These are phyloP conservation scores for Melanostigma gelatinosum DNA, from an alignment of 2,113 vertebrate species.

Conservation along the genomic window DNA sequence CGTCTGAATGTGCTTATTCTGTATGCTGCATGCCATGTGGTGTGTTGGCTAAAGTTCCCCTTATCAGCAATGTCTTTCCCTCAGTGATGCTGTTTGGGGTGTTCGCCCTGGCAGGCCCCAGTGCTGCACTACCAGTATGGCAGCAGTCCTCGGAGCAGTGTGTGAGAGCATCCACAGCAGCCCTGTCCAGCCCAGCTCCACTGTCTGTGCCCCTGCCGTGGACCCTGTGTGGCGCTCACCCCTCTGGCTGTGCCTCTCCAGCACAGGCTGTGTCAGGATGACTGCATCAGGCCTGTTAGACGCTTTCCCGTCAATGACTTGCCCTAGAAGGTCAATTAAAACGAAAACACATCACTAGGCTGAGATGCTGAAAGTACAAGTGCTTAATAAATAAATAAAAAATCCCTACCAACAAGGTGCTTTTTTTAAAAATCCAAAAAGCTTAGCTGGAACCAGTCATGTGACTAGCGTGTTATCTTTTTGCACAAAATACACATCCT, in stretches of 20 bases:
- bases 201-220: slow-evolving; percentile 29
- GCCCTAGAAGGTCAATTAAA: slow-evolving; percentile 83
- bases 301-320: slow-evolving; percentile 96
- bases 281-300: slow-evolving; percentile 97
- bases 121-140: slow-evolving; percentile 35
- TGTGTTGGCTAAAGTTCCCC: slow-evolving; percentile 50
- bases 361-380: not conserved
- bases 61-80: slow-evolving; percentile 42
- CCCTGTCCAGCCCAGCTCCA: slow-evolving; percentile 37
- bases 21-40: slow-evolving; percentile 62
- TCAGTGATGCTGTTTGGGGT: slow-evolving; percentile 28
- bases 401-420: slow-evolving; percentile 19
- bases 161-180: slow-evolving; percentile 46
- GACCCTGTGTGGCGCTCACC: slow-evolving; percentile 21
- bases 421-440: slow-evolving; percentile 9
- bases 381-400: not conserved
- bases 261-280: slow-evolving; percentile 87
- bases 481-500: slow-evolving; percentile 25
- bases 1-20: slow-evolving; percentile 68
- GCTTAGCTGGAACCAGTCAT: slow-evolving; percentile 40
- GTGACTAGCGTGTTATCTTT: slow-evolving; percentile 29
- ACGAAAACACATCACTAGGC: slow-evolving; percentile 16
- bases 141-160: slow-evolving; percentile 50
- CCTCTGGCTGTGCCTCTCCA: slow-evolving; percentile 41
- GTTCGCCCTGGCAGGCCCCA: slow-evolving; percentile 26